These are phyloP conservation scores for Catharus ustulatus DNA, from an alignment of 2,797 vertebrate genomes.

Conservation along the genomic window DNA sequence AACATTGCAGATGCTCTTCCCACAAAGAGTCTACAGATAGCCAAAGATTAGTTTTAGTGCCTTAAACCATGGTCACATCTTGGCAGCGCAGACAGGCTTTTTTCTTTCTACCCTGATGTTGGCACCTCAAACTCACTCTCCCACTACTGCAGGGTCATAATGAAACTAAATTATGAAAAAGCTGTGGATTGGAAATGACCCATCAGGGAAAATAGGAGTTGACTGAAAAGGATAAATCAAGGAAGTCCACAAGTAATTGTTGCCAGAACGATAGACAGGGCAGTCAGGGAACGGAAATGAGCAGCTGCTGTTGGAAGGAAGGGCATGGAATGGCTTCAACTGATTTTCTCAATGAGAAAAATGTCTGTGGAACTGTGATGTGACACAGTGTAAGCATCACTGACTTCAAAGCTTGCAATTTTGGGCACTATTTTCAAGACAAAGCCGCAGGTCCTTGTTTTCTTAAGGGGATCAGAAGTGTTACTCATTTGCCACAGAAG, in stretches of 20 bases:
- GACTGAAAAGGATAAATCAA: neutral
- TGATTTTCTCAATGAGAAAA: neutral
- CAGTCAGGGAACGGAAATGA: neutral
- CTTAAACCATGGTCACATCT: neutral
- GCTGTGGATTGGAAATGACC: neutral
- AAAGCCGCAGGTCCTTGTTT: neutral
- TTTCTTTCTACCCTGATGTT: neutral
- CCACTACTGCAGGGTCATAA: neutral
- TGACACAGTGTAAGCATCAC: neutral
- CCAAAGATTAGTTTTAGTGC: neutral
- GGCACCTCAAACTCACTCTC: neutral
- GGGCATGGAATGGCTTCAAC: neutral
- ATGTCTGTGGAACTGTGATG: neutral
- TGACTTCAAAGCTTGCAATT: neutral
- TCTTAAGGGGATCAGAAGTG: neutral
- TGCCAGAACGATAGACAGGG: neutral
- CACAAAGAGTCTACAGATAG: neutral
- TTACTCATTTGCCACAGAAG: neutral
- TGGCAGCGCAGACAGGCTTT: neutral
- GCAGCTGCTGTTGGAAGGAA: neutral
- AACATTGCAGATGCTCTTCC: neutral
- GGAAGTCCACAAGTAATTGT: neutral
- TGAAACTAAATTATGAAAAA: neutral
- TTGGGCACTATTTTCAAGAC: neutral
- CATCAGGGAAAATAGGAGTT: neutral